A percentile compares a stretch with the other conserved stretches of the same genome.
These are phyloP conservation scores for Ageneiosus marmoratus DNA, from an alignment of 2,113 vertebrate genomes.

Conservation along the genomic window DNA sequence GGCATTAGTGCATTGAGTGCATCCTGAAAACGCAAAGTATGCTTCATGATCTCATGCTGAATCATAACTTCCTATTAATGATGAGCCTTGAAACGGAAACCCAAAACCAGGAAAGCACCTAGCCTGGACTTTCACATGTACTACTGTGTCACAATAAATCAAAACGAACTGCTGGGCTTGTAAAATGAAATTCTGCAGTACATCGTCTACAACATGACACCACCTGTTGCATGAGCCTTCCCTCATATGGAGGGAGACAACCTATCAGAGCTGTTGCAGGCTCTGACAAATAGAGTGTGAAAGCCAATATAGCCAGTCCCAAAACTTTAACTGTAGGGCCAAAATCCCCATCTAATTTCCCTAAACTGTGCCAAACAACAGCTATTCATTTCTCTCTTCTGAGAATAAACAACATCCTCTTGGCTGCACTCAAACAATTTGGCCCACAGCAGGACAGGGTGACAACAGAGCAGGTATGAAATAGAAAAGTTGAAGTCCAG, in stretches of 20 bases:
- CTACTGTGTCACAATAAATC: neutral
- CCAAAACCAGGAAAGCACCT: constrained; percentile 4
- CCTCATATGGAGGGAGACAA: neutral
- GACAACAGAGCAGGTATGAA: constrained; percentile 15
- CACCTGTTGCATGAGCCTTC: neutral
- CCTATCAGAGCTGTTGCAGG: neutral
- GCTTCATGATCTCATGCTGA: constrained; percentile 26
- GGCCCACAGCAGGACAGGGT: neutral
- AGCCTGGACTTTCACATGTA: constrained; percentile 2
- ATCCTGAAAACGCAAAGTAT: neutral
- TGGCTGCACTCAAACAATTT: constrained; percentile 36
- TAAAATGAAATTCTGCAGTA: neutral
- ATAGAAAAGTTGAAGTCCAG: neutral
- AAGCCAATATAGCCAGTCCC: constrained; percentile 26
- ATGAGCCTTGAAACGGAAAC: constrained; percentile 22
- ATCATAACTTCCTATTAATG: neutral
- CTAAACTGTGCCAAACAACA: constrained; percentile 38
- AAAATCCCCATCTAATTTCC: constrained; percentile 52
- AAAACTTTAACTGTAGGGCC: constrained; percentile 50
- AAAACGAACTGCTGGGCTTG: neutral
- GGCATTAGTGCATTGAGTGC: constrained; percentile 24
- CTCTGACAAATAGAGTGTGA: constrained; percentile 38
- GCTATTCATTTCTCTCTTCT: constrained; percentile 39
- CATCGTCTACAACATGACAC: neutral
- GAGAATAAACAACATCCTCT: constrained; percentile 38